These are phyloP conservation scores for Amphiura filiformis DNA, from an alignment of 35 echinoderm and acorn worm species.

Conservation along the genomic window DNA sequence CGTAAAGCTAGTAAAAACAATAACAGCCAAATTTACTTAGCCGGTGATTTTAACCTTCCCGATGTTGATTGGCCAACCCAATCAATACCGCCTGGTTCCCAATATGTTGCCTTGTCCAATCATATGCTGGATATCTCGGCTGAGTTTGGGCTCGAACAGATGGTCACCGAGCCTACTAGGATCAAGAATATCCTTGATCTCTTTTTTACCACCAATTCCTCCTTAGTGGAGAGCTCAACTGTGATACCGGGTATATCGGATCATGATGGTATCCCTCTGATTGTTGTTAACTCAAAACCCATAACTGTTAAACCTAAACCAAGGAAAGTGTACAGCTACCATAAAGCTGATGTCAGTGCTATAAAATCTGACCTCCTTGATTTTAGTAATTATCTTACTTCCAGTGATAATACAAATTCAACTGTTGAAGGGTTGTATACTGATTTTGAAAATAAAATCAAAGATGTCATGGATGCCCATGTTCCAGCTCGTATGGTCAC, in stretches of 20 bases:
- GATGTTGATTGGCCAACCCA: slow-evolving; percentile 10
- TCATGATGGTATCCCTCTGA: slow-evolving; percentile 16
- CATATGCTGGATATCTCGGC: not conserved
- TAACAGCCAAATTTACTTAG: slow-evolving; percentile 6
- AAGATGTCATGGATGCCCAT: too few relatives aligned
- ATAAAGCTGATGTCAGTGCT: too few relatives aligned
- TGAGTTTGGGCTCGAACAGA: slow-evolving; percentile 10
- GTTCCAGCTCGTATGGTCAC: too few relatives aligned
- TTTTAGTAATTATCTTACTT: too few relatives aligned
- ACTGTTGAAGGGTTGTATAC: too few relatives aligned
- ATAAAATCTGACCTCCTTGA: too few relatives aligned
- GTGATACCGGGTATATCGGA: slow-evolving; percentile 24
- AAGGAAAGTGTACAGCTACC: too few relatives aligned
- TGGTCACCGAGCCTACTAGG: slow-evolving; percentile 19
- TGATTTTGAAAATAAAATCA: too few relatives aligned
- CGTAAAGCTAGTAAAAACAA: not conserved
- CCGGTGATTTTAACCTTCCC: slow-evolving; percentile 30
- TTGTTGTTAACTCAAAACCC: not conserved
- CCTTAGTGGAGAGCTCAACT: slow-evolving; percentile 14
- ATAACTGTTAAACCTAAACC: not conserved
- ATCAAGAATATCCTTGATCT: slow-evolving; percentile 19
- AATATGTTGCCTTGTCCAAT: slow-evolving; percentile 12
- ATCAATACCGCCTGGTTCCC: not conserved
- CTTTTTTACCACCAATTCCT: slow-evolving; percentile 12
- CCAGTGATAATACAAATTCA: not conserved